Percentiles rank a stretch among this genome's conserved stretches.
Evolutionary conservation across 2,797 vertebrate species (phyloP).

Genomic region (Cyclopterus lumpus): DNA sequence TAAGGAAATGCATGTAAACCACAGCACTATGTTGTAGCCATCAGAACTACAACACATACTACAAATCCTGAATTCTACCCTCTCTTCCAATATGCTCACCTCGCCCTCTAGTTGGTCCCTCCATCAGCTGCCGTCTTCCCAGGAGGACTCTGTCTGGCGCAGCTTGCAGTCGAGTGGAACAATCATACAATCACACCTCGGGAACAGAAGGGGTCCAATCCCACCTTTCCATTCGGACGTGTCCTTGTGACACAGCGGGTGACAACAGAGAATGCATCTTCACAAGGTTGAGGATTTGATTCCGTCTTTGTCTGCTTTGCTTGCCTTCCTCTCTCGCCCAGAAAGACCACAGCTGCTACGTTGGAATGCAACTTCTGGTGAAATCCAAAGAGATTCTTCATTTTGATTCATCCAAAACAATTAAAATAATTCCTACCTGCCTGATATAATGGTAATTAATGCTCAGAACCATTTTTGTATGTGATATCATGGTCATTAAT

Average conservation of each 20-base stretch:
- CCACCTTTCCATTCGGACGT: slow-evolving; percentile 31
- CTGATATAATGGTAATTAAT: background rate
- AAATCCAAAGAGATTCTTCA: background rate
- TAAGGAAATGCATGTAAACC: background rate
- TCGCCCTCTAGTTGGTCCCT: slow-evolving; percentile 20
- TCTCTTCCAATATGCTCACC: background rate
- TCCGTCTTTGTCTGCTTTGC: slow-evolving; percentile 11
- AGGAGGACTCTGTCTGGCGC: slow-evolving; percentile 61
- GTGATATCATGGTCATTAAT: background rate
- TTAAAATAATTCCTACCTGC: background rate
- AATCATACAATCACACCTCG: slow-evolving; percentile 72
- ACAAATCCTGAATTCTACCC: background rate
- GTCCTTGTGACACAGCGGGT: slow-evolving; percentile 49
- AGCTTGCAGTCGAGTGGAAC: slow-evolving; percentile 63
- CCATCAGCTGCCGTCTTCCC: slow-evolving; percentile 61
- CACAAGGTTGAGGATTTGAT: slow-evolving; percentile 28
- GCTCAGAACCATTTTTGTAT: background rate
- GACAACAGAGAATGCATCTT: slow-evolving; percentile 30
- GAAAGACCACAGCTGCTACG: background rate
- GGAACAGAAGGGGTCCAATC: slow-evolving; percentile 56
- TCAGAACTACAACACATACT: background rate
- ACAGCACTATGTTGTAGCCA: background rate
- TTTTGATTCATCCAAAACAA: background rate
- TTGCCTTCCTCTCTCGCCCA: background rate
- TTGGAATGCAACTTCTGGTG: background rate